These are phyloP conservation scores for Polietes domitor DNA, from an alignment of 2,888 invertebrate genomes.

Conservation along the genomic window DNA sequence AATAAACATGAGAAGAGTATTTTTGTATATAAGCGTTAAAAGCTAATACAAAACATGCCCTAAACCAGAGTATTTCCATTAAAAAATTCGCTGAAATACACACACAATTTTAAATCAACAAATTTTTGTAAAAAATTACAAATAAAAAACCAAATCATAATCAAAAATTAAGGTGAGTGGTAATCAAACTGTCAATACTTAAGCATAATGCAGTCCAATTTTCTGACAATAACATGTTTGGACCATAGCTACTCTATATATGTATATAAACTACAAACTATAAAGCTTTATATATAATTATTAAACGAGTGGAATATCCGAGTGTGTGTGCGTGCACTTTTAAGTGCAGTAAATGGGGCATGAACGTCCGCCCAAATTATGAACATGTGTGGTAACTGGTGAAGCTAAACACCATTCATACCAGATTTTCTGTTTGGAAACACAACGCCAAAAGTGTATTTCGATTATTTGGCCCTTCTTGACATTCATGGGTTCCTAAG, in stretches of 20 bases:
- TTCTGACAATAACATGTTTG: neutral
- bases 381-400: slow-evolving; percentile 74
- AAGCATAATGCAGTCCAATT: neutral
- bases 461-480: slow-evolving; percentile 87
- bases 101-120: too few species aligned
- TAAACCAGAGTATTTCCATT: too few species aligned
- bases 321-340: neutral
- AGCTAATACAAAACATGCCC: too few species aligned
- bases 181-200: neutral
- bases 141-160: neutral
- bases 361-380: slow-evolving; percentile 77
- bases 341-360: slow-evolving; percentile 74
- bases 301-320: slow-evolving; percentile 1
- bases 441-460: slow-evolving; percentile 93
- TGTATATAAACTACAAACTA: slow-evolving; percentile 45
- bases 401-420: slow-evolving; percentile 91
- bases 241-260: neutral
- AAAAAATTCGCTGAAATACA: too few species aligned
- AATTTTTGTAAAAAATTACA: neutral
- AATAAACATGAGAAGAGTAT: too few species aligned
- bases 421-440: slow-evolving; percentile 92
- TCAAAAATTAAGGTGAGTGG: neutral
- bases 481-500: slow-evolving; percentile 82
- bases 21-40: too few species aligned
- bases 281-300: slow-evolving; percentile 55